A percentile compares a stretch with the other conserved stretches of the same genome.
Conservation (phyloP, 2,888 invertebrate genomes). For the Lamproptera curius region DNA sequence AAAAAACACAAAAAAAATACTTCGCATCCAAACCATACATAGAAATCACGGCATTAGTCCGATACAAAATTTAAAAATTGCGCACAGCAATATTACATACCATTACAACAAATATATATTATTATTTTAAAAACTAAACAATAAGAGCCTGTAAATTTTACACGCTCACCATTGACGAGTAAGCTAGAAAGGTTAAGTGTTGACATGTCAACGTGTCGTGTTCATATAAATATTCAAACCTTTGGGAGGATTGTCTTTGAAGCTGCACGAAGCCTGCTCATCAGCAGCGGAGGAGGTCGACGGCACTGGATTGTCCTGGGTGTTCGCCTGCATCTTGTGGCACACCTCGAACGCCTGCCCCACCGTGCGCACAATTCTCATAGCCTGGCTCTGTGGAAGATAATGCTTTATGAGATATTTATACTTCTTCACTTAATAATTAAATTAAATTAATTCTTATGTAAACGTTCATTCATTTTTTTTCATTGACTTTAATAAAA, state of each 20-base stretch:
- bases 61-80: neutral
- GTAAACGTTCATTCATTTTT: too few species aligned
- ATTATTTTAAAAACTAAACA: neutral
- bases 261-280: conserved; percentile 33
- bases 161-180: neutral
- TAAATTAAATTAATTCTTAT: too few species aligned
- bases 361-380: conserved; percentile 98
- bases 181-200: too few species aligned
- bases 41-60: neutral
- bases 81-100: neutral
- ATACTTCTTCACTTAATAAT: too few species aligned
- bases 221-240: conserved; percentile 52
- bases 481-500: too few species aligned
- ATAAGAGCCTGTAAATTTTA: neutral
- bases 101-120: neutral
- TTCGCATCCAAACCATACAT: too few species aligned
- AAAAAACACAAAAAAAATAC: too few species aligned
- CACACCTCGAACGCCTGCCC: conserved; percentile 99
- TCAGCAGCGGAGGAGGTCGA: conserved; percentile 61
- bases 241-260: conserved; percentile 37
- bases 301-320: conserved; percentile 54
- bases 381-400: conserved; percentile 92
- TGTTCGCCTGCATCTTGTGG: conserved; percentile 92
- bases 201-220: too few species aligned
- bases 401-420: too few species aligned